phyloP scores from a whole-genome alignment of 2,888 invertebrate species.

The Leptinotarsa rubiginosa region DNA sequence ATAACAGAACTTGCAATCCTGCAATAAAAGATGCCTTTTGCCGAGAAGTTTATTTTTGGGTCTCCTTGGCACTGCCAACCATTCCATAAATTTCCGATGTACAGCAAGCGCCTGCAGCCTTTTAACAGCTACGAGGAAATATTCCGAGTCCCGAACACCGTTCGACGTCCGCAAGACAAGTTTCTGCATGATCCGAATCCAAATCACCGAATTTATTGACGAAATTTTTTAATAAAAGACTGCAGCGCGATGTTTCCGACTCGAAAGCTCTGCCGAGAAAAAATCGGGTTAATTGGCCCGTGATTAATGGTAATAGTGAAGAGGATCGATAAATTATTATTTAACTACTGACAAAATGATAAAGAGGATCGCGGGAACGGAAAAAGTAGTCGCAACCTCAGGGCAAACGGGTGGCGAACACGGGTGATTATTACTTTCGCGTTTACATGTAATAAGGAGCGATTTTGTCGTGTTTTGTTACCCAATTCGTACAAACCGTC shows the following conservation, averaged over 20 bases:
- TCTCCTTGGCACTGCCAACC: no score
- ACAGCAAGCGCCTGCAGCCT: slow-evolving; percentile 2
- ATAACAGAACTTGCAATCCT: no score
- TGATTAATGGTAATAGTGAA: slow-evolving; percentile 35
- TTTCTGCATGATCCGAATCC: slow-evolving; percentile 19
- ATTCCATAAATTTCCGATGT: not conserved
- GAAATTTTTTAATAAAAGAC: slow-evolving; percentile 30
- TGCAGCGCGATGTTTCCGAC: slow-evolving; percentile 17
- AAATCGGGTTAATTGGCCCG: slow-evolving; percentile 32
- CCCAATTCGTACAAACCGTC: not conserved
- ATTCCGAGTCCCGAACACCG: slow-evolving; percentile 7
- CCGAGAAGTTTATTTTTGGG: no score
- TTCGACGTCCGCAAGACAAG: slow-evolving; percentile 3
- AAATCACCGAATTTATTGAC: slow-evolving; percentile 19
- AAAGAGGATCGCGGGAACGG: slow-evolving; percentile 24
- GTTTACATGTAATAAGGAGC: slow-evolving; percentile 21
- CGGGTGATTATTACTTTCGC: slow-evolving; percentile 22
- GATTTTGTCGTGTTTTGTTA: slow-evolving; percentile 21
- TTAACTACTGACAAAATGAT: slow-evolving; percentile 36
- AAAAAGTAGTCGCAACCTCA: slow-evolving; percentile 24
- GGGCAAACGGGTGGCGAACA: slow-evolving; percentile 1
- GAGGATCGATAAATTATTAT: slow-evolving; percentile 31
- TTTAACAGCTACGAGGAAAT: slow-evolving; percentile 12
- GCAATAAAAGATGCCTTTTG: no score
- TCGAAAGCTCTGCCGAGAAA: slow-evolving; percentile 21